Percentiles rank a stretch among this genome's conserved stretches.
phyloP scores from a whole-genome alignment of 2,113 vertebrate genomes.

The Ceratotherium simum region DNA sequence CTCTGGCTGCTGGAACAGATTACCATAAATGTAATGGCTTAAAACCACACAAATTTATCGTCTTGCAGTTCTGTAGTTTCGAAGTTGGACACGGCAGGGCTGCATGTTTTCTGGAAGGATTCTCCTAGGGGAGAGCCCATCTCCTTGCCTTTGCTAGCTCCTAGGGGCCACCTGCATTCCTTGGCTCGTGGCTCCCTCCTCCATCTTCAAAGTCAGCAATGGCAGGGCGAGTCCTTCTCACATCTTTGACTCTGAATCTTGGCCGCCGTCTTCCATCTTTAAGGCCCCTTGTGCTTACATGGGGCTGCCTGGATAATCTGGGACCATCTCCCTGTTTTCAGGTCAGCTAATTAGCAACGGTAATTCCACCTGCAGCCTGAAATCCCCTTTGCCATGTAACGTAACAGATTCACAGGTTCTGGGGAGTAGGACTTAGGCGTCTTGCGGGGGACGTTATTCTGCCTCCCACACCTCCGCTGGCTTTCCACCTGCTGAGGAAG shows the following conservation, averaged over 20 bases:
- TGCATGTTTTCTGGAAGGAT: too few relatives aligned
- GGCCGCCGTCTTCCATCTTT: background rate
- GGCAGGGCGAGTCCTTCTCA: background rate
- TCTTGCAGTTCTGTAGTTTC: background rate
- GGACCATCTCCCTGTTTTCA: background rate
- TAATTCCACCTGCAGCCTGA: background rate
- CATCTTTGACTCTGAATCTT: background rate
- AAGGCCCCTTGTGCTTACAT: background rate
- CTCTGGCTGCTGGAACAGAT: background rate
- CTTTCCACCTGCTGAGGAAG: background rate
- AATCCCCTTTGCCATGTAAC: background rate
- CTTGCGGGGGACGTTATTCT: background rate
- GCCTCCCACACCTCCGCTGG: background rate
- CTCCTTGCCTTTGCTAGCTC: background rate
- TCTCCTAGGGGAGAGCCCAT: background rate
- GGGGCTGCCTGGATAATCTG: background rate
- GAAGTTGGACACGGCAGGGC: background rate
- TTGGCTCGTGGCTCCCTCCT: background rate
- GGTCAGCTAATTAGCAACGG: background rate
- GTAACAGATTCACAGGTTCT: background rate
- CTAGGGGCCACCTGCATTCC: background rate
- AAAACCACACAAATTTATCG: background rate
- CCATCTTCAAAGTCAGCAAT: background rate
- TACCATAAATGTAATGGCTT: background rate
- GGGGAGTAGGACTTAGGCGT: background rate